Evolutionary conservation across 2,113 vertebrate species (phyloP).

Genomic region (Channa maculata): DNA sequence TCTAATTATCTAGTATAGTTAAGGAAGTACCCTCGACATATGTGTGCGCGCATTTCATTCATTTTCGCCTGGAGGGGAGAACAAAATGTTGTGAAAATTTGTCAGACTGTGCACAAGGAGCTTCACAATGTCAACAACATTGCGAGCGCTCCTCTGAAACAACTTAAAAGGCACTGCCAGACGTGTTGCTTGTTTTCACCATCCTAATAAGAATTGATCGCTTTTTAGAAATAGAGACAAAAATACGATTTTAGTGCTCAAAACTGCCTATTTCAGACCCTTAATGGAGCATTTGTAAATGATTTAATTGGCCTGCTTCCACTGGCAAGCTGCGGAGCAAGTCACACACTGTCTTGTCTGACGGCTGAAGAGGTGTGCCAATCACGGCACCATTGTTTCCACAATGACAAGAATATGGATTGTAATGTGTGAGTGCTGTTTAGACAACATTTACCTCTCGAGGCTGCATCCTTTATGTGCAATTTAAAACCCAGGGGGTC

Average conservation of each 20-base stretch:
- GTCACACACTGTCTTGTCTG: constrained; percentile 45
- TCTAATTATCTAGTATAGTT: constrained; percentile 80
- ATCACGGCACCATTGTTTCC: constrained; percentile 73
- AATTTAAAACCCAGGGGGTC: constrained; percentile 70
- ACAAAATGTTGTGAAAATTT: constrained; percentile 66
- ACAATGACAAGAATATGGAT: constrained; percentile 67
- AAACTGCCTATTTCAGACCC: constrained; percentile 47
- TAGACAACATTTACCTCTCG: constrained; percentile 70
- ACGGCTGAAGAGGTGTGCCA: constrained; percentile 64
- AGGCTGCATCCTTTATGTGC: constrained; percentile 56
- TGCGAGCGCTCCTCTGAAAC: constrained; percentile 29
- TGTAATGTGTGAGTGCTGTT: constrained; percentile 67
- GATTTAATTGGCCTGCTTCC: constrained; percentile 62
- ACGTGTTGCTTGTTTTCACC: constrained; percentile 39
- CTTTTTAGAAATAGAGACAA: constrained; percentile 34
- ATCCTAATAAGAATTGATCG: constrained; percentile 42
- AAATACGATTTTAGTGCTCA: constrained; percentile 49
- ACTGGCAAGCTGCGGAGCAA: constrained; percentile 40
- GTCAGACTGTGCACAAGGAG: constrained; percentile 42
- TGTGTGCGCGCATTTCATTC: constrained; percentile 61
- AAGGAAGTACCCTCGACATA: constrained; percentile 71
- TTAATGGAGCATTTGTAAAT: constrained; percentile 67
- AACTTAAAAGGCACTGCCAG: constrained; percentile 29
- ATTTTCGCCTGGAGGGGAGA: constrained; percentile 51
- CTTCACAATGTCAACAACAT: constrained; percentile 62